phyloP scores from a whole-genome alignment of 2,888 invertebrate genomes.

The Eupithecia abbreviata region DNA sequence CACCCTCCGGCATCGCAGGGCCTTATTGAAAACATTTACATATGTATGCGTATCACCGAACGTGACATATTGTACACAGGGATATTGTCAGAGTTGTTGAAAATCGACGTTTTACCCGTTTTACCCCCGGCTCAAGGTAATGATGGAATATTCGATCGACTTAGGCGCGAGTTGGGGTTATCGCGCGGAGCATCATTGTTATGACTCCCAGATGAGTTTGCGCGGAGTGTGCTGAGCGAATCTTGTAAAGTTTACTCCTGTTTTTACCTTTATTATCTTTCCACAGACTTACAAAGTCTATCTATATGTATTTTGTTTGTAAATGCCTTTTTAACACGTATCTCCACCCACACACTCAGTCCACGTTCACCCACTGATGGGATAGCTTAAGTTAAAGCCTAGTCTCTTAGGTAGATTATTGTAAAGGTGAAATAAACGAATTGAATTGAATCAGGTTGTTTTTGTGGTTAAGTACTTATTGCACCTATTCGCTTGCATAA shows the following conservation, averaged over 20 bases:
- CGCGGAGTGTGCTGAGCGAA: constrained; percentile 26
- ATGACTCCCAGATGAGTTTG: constrained; percentile 50
- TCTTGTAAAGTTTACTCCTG: constrained; percentile 18
- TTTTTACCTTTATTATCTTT: background rate
- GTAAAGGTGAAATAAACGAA: no score
- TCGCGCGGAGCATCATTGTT: constrained; percentile 54
- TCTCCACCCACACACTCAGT: background rate
- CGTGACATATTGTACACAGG: constrained; percentile 62
- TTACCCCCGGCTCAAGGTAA: constrained; percentile 65
- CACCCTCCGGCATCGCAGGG: constrained; percentile 49
- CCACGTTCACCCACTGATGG: background rate
- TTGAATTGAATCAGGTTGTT: no score
- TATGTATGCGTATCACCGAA: constrained; percentile 67
- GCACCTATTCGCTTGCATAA: no score
- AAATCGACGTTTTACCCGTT: constrained; percentile 67
- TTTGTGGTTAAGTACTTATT: no score
- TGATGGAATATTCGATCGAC: constrained; percentile 68
- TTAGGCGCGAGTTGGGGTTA: constrained; percentile 55
- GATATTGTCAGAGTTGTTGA: constrained; percentile 65
- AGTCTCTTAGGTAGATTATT: no score
- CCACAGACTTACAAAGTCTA: background rate
- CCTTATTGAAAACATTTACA: constrained; percentile 80
- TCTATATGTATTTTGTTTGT: background rate
- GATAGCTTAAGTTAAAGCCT: background rate
- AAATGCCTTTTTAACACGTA: background rate